Evolutionary conservation across 1,140 invertebrate species (phyloP).

Genomic region (Acromyrmex echinatior): DNA sequence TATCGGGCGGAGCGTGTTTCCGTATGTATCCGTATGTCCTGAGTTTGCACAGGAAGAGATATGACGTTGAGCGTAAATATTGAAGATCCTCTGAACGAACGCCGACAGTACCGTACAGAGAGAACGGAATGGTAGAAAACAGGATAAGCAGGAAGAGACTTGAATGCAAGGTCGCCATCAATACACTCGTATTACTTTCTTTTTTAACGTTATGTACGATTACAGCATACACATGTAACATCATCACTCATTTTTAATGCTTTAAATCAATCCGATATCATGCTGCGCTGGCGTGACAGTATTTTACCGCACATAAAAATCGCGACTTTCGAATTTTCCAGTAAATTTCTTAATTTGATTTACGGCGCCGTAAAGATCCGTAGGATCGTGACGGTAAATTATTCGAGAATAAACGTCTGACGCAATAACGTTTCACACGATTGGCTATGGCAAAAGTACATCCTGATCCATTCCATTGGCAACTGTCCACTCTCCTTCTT

Average conservation of each 20-base stretch:
- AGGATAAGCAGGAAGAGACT: conserved; percentile 6
- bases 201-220: neutral
- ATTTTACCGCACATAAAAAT: conserved; percentile 39
- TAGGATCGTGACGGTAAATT: conserved; percentile 69
- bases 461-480: neutral
- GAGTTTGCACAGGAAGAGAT: conserved; percentile 18
- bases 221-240: neutral
- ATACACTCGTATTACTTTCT: neutral
- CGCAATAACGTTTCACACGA: conserved; percentile 37
- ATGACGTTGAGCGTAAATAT: conserved; percentile 37
- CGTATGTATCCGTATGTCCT: conserved; percentile 1
- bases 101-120: neutral
- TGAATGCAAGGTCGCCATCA: neutral
- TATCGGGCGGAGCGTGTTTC: conserved; percentile 30
- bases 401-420: conserved; percentile 55
- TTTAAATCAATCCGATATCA: conserved; percentile 21
- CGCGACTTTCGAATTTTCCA: conserved; percentile 68
- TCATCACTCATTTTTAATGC: conserved; percentile 16
- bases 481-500: neutral
- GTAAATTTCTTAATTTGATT: conserved; percentile 73
- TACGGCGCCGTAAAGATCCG: conserved; percentile 63
- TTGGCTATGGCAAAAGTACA: conserved; percentile 11
- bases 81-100: conserved; percentile 31
- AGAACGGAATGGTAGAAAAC: conserved; percentile 3
- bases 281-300: conserved; percentile 15